Base-by-base conservation (phyloP, 1,140 invertebrate species). In the Delia radicum region DNA sequence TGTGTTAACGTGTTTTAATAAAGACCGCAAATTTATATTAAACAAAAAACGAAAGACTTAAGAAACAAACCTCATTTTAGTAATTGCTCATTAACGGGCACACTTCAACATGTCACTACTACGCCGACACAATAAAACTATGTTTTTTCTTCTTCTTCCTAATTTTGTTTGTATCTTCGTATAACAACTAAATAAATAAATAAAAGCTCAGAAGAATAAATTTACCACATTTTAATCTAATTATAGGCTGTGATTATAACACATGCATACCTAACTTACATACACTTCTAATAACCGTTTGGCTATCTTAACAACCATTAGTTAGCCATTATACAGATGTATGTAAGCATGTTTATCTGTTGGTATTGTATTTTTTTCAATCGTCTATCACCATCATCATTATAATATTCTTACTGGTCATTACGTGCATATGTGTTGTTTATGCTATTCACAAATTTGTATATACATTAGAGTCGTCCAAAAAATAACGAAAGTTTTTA, bases 31-130 rank as follows among this genome's bases (percentile, higher is more conserved):
- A 24, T 55, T 55, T 7, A 55, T 55, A 21, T 18, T 55, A 55
- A 24, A 10, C 48, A 1, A 18, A 55, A 55, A 55, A 55, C 48
- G 48, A 55, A 55, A 8, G n/a, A 55, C 48, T 24, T 55, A 55
- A 55, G 48, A n/a, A 55, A 55, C 48, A 55, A 55, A 55, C 48
- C n/a, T 55, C 21, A 55, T 55, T 55, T 63, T 65, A 10, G 75
- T 84, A 84, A 84, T 84, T 84, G 81, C 80, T 84, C 81, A 84
- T 82, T 82, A 82, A 81, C 81, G 82, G 80, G 81, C 82, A 82
- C 82, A 84, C 82, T 84, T 84, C 82, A 84, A 82, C 81, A 82
- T 80, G 81, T 78, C 81, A 75, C 77, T 69, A 69, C 31, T 69
- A 63, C 26, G 4, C 5, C 65, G 31, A 69, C 65, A 69, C 65